Base-by-base conservation (phyloP, 2,888 invertebrate genomes). In the Pristionchus japonicus region DNA sequence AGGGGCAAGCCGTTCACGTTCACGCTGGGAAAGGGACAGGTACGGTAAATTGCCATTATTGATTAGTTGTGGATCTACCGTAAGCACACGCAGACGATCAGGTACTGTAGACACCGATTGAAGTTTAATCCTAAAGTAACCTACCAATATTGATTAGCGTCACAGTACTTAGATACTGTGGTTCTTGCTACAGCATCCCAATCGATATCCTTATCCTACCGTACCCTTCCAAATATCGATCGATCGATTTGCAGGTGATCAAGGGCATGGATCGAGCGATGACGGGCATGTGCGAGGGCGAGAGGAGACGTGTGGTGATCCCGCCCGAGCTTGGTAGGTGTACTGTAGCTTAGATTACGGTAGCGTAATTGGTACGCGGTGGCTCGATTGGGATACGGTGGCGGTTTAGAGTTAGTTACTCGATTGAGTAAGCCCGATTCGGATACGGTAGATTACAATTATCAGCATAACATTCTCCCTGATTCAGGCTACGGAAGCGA, bases 271-370 rank as follows among this genome's bases (percentile, higher is more conserved):
- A 94, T 61, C 89, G 91, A 4, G 94, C 93, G 13, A 94, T 94
- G 94, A 90, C 89, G 13, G 93, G 92, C 31, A 94, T 94, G 94
- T 94, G 94, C 86, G 91, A 94, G 88, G 94, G 94, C 47, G 94
- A 94, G 84, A 74, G 92, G 11, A 88, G 94, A 27, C 92, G 91
- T 85, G 91, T 94, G 49, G 90, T 93, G 74, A 93, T 94, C 83
- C 94, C 94, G 13, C 92, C 94, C 43, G 92, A 92, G 82, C 90
- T 92, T n/a, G n/a, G n/a, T n/a, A 2, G 93, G 93, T 92, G 70
- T 40, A 88, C 80, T 43, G 80, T 80, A 80, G 43, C 20, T 80
- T n/a, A 27, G 74, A 23, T 74, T 80, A 80, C 31, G 9, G 47
- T 80, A 49, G 47, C 9, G 3, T 27, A 43, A 15, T 4, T 1